Conservation (phyloP, 2,113 vertebrate species). For the Dendropsophus ebraccatus region DNA sequence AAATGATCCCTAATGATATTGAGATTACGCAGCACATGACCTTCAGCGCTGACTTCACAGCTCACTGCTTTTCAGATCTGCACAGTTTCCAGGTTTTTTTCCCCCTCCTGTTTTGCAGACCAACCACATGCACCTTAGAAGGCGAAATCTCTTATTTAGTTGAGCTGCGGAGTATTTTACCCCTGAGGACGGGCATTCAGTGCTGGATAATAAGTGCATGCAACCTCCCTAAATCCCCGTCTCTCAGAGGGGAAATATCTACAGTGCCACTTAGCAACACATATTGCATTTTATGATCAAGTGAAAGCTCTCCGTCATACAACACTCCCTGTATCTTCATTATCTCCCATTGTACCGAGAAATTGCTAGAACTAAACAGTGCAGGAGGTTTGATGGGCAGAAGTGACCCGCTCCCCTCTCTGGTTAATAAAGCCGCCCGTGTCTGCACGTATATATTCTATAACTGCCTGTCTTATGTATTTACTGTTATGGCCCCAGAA, state of each 20-base stretch:
- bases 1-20: not conserved
- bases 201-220: constrained; percentile 51
- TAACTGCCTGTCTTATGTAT: constrained; percentile 30
- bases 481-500: constrained; percentile 22
- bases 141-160: constrained; percentile 47
- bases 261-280: constrained; percentile 47
- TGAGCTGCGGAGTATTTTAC: constrained; percentile 40
- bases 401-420: constrained; percentile 5
- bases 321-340: constrained; percentile 21
- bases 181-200: constrained; percentile 47
- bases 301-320: constrained; percentile 41
- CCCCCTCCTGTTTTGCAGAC: constrained; percentile 4
- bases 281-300: constrained; percentile 55
- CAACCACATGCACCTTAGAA: constrained; percentile 9
- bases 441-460: constrained; percentile 40
- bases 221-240: constrained; percentile 51
- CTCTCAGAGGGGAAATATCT: constrained; percentile 50
- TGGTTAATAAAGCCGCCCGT: constrained; percentile 33
- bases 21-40: not conserved
- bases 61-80: not conserved
- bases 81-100: not conserved
- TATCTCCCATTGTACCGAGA: constrained; percentile 29
- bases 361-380: constrained; percentile 11
- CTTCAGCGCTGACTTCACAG: not conserved
- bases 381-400: constrained; percentile 4